Base-by-base conservation (phyloP, 2,797 vertebrate species). In the Lagocephalus sceleratus region DNA sequence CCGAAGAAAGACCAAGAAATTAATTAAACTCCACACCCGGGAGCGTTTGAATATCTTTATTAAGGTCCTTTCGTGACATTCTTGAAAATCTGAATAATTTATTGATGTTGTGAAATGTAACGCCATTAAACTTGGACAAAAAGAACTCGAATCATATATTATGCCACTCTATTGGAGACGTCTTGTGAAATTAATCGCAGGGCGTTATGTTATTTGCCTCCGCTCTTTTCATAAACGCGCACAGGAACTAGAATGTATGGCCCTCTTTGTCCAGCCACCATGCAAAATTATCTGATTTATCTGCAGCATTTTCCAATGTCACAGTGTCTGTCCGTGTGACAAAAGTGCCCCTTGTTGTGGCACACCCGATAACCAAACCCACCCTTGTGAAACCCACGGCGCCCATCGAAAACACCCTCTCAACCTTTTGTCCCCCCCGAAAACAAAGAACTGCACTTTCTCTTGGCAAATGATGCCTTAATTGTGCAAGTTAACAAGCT, bases 381-480 rank as follows among this genome's bases (percentile, higher is more conserved):
- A 61, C 73, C 76, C 78, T 71, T 54, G 14, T 21, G 67, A 66
- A 69, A 39, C 68, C 70, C 76, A 40, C 76, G 54, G 65, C 70
- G 25, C 54, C 54, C 41, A 74, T 71, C 72, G 67, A 40, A 66
- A 78, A 75, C 71, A 17, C 83, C 73, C 81, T 81, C 67, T 76
- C 75, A 73, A 78, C 76, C 85, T 82, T 90, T 91, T 90, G 87
- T 90, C 66, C 66, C 62, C 62, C 49, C 32, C 43, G 66, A 83
- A 87, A 84, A 90, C 86, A 90, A 89, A 88, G 85, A 68, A 47
- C 67, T 57, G 71, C 65, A 60, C 61, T 78, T 84, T 87, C 66
- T 82, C 75, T 76, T 81, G 76, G 79, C 86, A 89, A 91, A 90
- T 89, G 86, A 91, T 73, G 88, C 89, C 87, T 91, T 90, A 89